Conservation (phyloP, 2,113 vertebrate species). For the Nyctibius bracteatus region DNA sequence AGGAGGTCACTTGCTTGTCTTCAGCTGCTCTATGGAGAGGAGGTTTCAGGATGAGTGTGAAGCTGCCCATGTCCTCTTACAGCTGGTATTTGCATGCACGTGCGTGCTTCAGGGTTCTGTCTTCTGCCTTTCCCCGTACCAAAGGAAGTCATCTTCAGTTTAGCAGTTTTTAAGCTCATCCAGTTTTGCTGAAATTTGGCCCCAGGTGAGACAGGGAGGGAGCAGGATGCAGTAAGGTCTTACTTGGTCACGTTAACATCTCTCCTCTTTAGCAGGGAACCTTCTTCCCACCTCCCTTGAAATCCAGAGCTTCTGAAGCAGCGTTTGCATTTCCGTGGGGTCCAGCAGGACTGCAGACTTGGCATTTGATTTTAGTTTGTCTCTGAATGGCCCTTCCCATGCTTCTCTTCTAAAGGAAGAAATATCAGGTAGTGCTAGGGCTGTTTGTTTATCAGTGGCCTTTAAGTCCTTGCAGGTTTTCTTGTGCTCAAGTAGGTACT, state of each 20-base stretch:
- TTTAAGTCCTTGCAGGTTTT: neutral
- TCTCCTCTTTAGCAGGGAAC: neutral
- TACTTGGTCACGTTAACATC: neutral
- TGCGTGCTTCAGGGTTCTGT: neutral
- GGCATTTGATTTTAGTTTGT: neutral
- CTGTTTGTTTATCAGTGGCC: neutral
- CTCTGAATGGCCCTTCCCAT: neutral
- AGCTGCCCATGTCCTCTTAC: neutral
- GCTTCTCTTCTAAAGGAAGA: neutral
- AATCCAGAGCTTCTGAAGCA: neutral
- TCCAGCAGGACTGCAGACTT: neutral
- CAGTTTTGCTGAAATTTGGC: neutral
- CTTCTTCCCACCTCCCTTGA: neutral
- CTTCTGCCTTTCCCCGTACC: neutral
- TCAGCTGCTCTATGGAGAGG: neutral
- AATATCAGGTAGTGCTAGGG: neutral
- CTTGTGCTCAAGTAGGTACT: neutral
- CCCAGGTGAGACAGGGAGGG: neutral
- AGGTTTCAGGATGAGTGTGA: neutral
- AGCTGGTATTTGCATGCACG: neutral
- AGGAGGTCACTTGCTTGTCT: neutral
- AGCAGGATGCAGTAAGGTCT: neutral
- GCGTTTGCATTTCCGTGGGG: neutral
- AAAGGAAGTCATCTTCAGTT: neutral
- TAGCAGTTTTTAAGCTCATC: neutral